These are phyloP conservation scores for Mimumesa dahlbomi DNA, from an alignment of 2,888 invertebrate species.

Conservation along the genomic window DNA sequence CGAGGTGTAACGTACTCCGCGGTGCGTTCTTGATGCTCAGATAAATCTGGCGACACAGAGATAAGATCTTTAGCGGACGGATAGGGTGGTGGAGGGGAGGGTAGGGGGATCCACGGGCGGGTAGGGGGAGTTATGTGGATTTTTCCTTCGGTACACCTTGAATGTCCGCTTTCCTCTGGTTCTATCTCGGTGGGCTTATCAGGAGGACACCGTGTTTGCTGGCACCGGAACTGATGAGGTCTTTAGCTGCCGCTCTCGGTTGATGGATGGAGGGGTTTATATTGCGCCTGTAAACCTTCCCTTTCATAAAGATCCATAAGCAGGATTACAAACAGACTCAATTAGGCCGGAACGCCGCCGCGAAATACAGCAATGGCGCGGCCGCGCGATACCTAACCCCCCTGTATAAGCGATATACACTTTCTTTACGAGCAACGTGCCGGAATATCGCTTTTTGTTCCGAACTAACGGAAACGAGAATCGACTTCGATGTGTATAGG, in stretches of 20 bases:
- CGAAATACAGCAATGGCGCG: conserved; percentile 44
- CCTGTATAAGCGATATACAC: conserved; percentile 52
- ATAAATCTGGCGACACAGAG: conserved; percentile 64
- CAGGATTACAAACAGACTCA: conserved; percentile 70
- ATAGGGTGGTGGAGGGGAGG: conserved; percentile 13
- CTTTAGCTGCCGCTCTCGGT: conserved; percentile 66
- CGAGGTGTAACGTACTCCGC: conserved; percentile 41
- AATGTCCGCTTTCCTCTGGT: conserved; percentile 39
- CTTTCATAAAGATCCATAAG: conserved; percentile 71
- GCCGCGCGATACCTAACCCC: no score
- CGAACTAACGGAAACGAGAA: conserved; percentile 25
- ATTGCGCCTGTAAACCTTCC: conserved; percentile 71
- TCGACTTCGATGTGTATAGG: conserved; percentile 15
- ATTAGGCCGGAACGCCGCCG: conserved; percentile 59
- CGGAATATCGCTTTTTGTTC: conserved; percentile 28
- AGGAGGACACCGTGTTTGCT: conserved; percentile 64
- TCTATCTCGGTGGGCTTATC: conserved; percentile 61
- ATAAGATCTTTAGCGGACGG: conserved; percentile 57
- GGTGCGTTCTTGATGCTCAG: conserved; percentile 62
- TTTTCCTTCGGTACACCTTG: conserved; percentile 49
- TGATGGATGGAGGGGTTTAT: conserved; percentile 73
- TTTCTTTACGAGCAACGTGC: conserved; percentile 30
- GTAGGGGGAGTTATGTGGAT: conserved; percentile 63
- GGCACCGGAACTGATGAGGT: conserved; percentile 67
- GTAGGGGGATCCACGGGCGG: no score